Percentiles rank a stretch among this genome's conserved stretches.
Evolutionary conservation across 2,113 vertebrate species (phyloP).

Genomic region (Argyrosomus japonicus): DNA sequence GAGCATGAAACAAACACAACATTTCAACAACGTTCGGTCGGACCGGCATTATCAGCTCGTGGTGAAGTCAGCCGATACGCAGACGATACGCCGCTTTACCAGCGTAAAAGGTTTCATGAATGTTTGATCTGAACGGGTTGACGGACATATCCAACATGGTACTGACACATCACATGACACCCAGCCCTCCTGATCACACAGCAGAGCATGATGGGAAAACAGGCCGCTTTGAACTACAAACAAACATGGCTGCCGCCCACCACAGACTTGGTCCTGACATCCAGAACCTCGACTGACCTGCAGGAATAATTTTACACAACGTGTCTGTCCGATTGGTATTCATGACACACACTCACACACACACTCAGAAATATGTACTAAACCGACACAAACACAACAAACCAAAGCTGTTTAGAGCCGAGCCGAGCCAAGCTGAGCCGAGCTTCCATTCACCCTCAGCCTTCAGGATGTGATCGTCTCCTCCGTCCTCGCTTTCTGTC

Average conservation of each 20-base stretch:
- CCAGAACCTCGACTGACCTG: no score
- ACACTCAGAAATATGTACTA: not conserved
- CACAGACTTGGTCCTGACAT: not conserved
- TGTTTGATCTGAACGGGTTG: no score
- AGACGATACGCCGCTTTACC: no score
- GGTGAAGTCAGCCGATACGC: no score
- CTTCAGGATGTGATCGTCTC: no score
- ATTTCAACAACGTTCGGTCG: no score
- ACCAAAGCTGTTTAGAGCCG: conserved; percentile 40
- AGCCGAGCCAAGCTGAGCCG: not conserved
- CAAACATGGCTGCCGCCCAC: not conserved
- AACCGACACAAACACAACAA: conserved; percentile 25
- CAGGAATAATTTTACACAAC: not conserved
- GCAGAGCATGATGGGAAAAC: not conserved
- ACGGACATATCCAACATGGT: no score
- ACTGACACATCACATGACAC: not conserved
- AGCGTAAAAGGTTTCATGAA: no score
- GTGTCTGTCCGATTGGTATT: not conserved
- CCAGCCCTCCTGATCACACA: not conserved
- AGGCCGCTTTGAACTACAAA: not conserved
- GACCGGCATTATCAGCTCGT: no score
- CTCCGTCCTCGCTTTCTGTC: not conserved
- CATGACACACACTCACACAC: not conserved
- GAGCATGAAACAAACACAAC: no score
- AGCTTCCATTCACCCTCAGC: conserved; percentile 13